phyloP scores from a whole-genome alignment of 2,113 vertebrate genomes.

The Meles meles region DNA sequence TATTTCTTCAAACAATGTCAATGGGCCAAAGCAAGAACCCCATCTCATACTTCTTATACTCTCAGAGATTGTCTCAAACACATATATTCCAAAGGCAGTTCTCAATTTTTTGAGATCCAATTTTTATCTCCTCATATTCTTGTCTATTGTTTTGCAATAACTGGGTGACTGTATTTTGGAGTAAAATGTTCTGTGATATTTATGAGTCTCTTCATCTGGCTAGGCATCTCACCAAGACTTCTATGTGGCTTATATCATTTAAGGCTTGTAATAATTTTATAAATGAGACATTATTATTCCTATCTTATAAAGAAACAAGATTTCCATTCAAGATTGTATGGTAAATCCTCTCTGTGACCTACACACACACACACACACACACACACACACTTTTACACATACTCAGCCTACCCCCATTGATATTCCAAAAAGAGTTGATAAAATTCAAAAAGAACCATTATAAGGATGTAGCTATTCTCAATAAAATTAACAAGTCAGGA shows the following conservation, averaged over 20 bases:
- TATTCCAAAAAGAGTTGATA: background rate
- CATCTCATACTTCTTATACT: background rate
- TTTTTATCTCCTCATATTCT: background rate
- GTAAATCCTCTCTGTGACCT: background rate
- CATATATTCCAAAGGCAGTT: background rate
- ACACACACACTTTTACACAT: background rate
- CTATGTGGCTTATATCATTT: background rate
- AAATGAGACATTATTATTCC: background rate
- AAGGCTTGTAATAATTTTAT: background rate
- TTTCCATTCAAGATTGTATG: background rate
- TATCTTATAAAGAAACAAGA: background rate
- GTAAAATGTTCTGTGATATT: background rate
- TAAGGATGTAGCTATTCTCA: background rate
- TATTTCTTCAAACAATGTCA: background rate
- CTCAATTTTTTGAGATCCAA: too few relatives aligned
- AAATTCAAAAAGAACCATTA: background rate
- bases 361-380: background rate
- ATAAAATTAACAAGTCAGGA: too few relatives aligned
- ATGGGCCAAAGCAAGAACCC: background rate
- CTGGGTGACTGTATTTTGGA: background rate
- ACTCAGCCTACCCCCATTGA: background rate
- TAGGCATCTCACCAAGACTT: background rate
- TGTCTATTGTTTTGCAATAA: background rate
- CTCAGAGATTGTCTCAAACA: background rate
- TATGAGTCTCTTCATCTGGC: constrained; percentile 11